Base-by-base conservation (phyloP, 2,113 vertebrate species). In the Copsychus sechellarum region DNA sequence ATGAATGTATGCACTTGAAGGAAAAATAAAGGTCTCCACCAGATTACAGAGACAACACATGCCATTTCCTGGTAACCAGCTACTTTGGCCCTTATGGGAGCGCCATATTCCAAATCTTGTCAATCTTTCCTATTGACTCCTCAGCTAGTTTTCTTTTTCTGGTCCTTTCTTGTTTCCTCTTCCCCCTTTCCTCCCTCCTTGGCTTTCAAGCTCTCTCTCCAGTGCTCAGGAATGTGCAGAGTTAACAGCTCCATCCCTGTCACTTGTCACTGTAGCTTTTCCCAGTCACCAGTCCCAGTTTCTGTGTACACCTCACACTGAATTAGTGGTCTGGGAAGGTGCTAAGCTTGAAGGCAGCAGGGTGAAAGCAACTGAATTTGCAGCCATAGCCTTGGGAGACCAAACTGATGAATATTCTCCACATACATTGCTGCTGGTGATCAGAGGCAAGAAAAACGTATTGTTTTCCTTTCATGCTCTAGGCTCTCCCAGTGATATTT, bases 241-340 rank as follows among this genome's bases (percentile, higher is more conserved):
- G 23, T 36, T 80, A 54, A n/a, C 48, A 50, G 28, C 61, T 85
- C 61, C 33, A 38, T 71, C 23, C 17, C 62, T 54, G 23, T 38
- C 48, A 15, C 40, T 42, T 62, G 40, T 91, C 50, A 25, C n/a
- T 24, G 6, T 14, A 57, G 47, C 38, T 72, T 77, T 82, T 92
- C 45, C 33, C n/a, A 45, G 0, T 20, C 31, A n/a, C 23, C 18
- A 8, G 3, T 29, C 26, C 54, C 40, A 54, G 47, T 64, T 86
- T 77, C 67, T n/a, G 16, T 12, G 33, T 24, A 8, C 33, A 42
- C 11, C 20, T 81, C 56, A 28, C 0, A 0, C 4, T 67, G 47
- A 76, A 24, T 22, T 22, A 29, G 20, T 17, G 56, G 23, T 50
- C 34, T 67, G 12, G 6, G n/a, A 20, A 78, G 45, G 36, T 0